phyloP scores from a whole-genome alignment of 2,888 invertebrate species.

The Ormyrus pomaceus region DNA sequence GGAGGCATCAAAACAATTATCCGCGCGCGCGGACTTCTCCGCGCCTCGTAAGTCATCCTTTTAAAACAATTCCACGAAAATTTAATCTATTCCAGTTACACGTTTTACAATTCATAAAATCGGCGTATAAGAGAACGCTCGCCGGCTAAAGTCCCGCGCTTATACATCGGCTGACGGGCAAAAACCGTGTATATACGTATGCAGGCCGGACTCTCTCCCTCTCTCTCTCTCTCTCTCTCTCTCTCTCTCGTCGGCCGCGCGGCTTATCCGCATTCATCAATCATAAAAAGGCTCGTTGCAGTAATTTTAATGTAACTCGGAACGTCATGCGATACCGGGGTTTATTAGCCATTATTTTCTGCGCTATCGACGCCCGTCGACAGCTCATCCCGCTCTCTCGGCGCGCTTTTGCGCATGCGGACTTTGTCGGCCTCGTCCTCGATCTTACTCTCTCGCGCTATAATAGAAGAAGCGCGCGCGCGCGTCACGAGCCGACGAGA shows the following conservation, averaged over 20 bases:
- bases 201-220: background rate
- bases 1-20: conserved; percentile 43
- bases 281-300: conserved; percentile 55
- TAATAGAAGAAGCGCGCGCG: background rate
- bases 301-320: conserved; percentile 57
- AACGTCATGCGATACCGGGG: conserved; percentile 55
- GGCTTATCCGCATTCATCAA: conserved; percentile 57
- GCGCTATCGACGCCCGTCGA: conserved; percentile 57
- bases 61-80: conserved; percentile 54
- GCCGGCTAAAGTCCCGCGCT: conserved; percentile 2
- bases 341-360: conserved; percentile 58
- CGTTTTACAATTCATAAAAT: conserved; percentile 56
- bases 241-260: background rate
- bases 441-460: conserved; percentile 44
- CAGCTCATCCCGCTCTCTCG: conserved; percentile 51
- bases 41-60: conserved; percentile 51
- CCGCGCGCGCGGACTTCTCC: background rate
- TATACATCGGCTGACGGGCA: no score
- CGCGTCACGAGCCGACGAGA: conserved; percentile 4
- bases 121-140: conserved; percentile 30
- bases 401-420: conserved; percentile 35
- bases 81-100: conserved; percentile 53
- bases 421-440: conserved; percentile 57
- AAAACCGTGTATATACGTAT: background rate
- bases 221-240: background rate